phyloP scores from a whole-genome alignment of 2,113 vertebrate genomes.

The Xiphophorus maculatus region DNA sequence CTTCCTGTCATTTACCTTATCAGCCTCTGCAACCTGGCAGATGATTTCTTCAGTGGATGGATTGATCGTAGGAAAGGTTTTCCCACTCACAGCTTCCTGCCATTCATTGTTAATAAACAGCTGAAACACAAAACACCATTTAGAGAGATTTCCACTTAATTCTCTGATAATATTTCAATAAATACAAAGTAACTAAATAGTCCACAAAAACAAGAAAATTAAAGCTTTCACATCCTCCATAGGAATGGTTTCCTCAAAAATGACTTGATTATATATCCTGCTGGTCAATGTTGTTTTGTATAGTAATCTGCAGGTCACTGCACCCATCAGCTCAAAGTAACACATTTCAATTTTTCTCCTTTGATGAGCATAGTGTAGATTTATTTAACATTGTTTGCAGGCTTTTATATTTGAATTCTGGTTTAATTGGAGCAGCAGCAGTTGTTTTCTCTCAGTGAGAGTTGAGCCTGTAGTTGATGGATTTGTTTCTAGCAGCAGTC shows the following conservation, averaged over 20 bases:
- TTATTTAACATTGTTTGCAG: no score
- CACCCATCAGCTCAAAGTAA: no score
- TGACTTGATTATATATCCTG: neutral
- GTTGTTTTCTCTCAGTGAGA: no score
- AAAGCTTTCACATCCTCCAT: fast-evolving
- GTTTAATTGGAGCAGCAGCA: no score
- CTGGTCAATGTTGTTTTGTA: no score
- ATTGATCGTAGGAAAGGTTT: slow-evolving; percentile 91
- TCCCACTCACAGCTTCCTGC: slow-evolving; percentile 89
- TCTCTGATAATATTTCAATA: neutral
- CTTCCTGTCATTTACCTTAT: slow-evolving; percentile 78
- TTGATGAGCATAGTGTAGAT: no score
- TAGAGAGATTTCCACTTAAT: neutral
- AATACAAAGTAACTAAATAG: neutral
- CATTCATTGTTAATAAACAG: slow-evolving; percentile 97
- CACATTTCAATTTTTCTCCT: no score
- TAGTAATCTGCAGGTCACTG: no score
- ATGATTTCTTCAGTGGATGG: slow-evolving; percentile 92
- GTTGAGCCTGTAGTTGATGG: no score
- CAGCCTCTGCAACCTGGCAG: slow-evolving; percentile 92
- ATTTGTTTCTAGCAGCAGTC: no score
- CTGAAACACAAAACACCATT: slow-evolving; percentile 69
- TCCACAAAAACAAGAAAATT: neutral
- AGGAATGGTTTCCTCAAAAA: neutral
- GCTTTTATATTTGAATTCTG: no score